Percentiles rank a stretch among this genome's conserved stretches.
Conservation (phyloP, 1,140 invertebrate species). For the Paralvinella palmiformis region DNA sequence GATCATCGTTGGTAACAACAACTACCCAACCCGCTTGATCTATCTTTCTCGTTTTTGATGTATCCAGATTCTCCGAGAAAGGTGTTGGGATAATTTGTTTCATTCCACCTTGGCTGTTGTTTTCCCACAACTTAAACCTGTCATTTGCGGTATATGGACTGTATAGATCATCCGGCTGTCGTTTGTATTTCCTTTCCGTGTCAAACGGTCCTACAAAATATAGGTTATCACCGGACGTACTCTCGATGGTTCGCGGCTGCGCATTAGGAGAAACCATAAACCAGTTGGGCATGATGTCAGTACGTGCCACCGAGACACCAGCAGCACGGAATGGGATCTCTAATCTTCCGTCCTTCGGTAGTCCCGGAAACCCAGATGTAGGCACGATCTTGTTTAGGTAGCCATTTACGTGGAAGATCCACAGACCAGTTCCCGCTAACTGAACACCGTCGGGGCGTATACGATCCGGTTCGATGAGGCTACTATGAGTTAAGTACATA, state of each 20-base stretch:
- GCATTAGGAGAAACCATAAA: neutral
- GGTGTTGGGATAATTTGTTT: too few species aligned
- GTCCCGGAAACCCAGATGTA: neutral
- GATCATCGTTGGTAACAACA: too few species aligned
- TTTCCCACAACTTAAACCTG: neutral
- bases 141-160: neutral
- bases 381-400: slow-evolving; percentile 1
- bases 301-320: neutral
- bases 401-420: neutral
- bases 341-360: neutral
- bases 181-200: neutral
- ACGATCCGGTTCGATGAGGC: neutral
- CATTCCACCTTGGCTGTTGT: too few species aligned
- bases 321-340: neutral
- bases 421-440: neutral
- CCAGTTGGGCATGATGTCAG: slow-evolving; percentile 11
- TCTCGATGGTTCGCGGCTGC: neutral
- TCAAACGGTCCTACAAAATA: slow-evolving; percentile 2
- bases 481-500: neutral
- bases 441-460: neutral
- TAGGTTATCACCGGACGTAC: neutral
- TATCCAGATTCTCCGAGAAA: too few species aligned
- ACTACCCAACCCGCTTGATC: too few species aligned
- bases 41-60: too few species aligned
- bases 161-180: neutral